These are phyloP conservation scores for Sorex araneus DNA, from an alignment of 2,113 vertebrate species.

Conservation along the genomic window DNA sequence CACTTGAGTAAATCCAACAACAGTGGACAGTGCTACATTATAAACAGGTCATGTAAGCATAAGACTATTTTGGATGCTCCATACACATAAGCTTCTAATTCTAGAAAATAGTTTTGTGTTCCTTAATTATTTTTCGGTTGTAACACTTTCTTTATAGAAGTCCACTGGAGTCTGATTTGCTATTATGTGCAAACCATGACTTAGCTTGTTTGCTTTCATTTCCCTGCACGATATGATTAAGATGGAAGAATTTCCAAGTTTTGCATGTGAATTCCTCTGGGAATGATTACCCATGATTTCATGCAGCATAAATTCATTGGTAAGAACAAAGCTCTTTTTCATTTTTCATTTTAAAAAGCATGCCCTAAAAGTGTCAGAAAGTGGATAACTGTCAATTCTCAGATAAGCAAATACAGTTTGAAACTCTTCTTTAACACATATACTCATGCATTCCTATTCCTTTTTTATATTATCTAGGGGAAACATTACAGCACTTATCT, in stretches of 20 bases:
- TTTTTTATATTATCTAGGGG: not conserved
- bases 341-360: conserved; percentile 16
- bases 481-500: not conserved
- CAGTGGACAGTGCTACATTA: too few relatives aligned
- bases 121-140: conserved; percentile 34
- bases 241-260: conserved; percentile 1
- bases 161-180: not conserved
- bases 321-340: conserved; percentile 44
- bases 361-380: not conserved
- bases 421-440: conserved; percentile 64
- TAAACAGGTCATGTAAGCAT: not conserved
- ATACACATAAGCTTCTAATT: not conserved
- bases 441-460: conserved; percentile 22
- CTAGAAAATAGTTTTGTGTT: not conserved
- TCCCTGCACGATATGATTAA: not conserved
- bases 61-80: not conserved
- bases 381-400: conserved; percentile 34
- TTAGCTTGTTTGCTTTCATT: not conserved
- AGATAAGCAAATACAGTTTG: conserved; percentile 35
- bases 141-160: conserved; percentile 26
- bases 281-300: conserved; percentile 1
- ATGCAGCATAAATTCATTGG: conserved; percentile 16
- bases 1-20: too few relatives aligned
- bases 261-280: conserved; percentile 45
- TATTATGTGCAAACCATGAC: not conserved